A percentile compares a stretch with the other conserved stretches of the same genome.
These are phyloP conservation scores for Metopolophium dirhodum DNA, from an alignment of 1,140 invertebrate genomes.

Conservation along the genomic window DNA sequence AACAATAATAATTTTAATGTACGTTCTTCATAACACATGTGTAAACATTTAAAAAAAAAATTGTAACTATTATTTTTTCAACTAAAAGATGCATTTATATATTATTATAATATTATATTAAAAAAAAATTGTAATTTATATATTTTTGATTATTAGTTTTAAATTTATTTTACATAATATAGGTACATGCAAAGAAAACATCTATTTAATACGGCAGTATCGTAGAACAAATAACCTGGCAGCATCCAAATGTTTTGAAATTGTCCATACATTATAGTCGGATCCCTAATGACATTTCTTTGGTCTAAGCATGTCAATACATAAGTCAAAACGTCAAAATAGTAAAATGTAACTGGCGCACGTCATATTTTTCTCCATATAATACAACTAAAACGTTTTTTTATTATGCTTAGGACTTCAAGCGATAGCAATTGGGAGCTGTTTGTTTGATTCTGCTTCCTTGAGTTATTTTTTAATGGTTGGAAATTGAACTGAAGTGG, in stretches of 20 bases:
- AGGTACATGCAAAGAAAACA: neutral
- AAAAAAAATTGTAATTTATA: neutral
- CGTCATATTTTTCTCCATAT: neutral
- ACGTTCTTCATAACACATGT: neutral
- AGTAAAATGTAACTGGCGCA: neutral
- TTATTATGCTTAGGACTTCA: neutral
- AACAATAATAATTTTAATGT: constrained; percentile 21
- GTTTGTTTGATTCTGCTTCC: neutral
- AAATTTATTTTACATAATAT: neutral
- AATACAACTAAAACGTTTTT: neutral
- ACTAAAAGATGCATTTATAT: neutral
- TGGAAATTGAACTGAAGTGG: neutral
- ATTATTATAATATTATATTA: neutral
- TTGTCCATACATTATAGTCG: neutral
- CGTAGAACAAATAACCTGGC: neutral
- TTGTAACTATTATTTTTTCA: neutral
- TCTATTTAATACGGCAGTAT: neutral
- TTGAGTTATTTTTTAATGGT: neutral
- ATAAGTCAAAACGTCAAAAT: constrained; percentile 8
- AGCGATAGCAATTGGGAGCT: neutral
- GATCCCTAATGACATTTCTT: neutral
- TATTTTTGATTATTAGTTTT: neutral
- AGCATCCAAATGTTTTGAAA: neutral
- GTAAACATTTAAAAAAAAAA: neutral
- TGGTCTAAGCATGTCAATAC: neutral